Percentiles rank a stretch among this genome's conserved stretches.
Evolutionary conservation across 2,888 invertebrate genomes (phyloP).

Genomic region (Diarsia brunnea): DNA sequence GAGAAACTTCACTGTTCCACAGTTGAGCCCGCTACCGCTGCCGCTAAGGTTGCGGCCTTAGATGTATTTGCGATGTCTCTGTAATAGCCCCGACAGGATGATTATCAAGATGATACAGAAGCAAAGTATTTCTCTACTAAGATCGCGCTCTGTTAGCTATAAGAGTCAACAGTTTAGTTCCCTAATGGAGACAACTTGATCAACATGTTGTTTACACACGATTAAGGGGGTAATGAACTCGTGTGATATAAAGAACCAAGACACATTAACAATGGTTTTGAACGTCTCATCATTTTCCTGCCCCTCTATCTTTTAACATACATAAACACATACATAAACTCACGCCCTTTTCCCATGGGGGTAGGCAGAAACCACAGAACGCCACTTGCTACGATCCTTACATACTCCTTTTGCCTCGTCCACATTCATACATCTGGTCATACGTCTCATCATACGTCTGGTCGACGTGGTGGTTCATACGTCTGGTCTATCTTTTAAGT

Average conservation of each 20-base stretch:
- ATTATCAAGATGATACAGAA: constrained; percentile 13
- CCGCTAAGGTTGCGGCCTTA: too few species aligned
- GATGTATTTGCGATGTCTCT: constrained; percentile 16
- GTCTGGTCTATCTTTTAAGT: too few species aligned
- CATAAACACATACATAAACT: too few species aligned
- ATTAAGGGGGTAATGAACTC: neutral
- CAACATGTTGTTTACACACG: constrained; percentile 5
- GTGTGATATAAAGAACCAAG: neutral
- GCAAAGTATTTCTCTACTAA: neutral
- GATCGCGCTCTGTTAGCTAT: constrained; percentile 19
- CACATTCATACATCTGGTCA: too few species aligned
- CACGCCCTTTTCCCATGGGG: too few species aligned
- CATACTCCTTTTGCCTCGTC: too few species aligned
- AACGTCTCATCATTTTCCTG: neutral
- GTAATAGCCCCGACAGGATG: constrained; percentile 1
- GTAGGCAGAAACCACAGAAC: too few species aligned
- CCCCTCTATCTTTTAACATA: too few species aligned
- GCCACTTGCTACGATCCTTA: too few species aligned
- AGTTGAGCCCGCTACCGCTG: neutral
- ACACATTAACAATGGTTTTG: neutral
- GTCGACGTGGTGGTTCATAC: too few species aligned
- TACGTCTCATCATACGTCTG: too few species aligned
- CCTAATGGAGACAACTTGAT: constrained; percentile 4
- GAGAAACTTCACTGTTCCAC: neutral
- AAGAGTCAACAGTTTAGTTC: constrained; percentile 4